Percentiles rank a stretch among this genome's conserved stretches.
Conservation (phyloP, 2,797 vertebrate species). For the Parauchenoglanis ngamensis region DNA sequence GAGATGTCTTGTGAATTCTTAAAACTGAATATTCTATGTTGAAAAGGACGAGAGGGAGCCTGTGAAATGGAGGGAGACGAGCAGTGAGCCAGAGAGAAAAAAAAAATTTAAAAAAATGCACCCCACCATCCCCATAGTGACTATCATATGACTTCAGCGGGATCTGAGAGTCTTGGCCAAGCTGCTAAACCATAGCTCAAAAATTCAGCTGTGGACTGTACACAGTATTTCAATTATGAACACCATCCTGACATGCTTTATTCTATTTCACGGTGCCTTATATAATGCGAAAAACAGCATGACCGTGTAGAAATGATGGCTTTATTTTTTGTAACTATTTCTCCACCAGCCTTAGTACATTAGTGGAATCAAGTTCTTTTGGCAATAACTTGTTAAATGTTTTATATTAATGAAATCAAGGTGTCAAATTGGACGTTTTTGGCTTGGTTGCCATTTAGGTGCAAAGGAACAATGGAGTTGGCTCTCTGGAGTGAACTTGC, state of each 20-base stretch:
- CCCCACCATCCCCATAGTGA: not conserved
- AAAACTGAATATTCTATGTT: conserved; percentile 3
- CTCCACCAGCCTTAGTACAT: not conserved
- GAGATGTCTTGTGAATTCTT: not conserved
- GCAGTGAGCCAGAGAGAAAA: not conserved
- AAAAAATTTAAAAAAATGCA: not conserved
- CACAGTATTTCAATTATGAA: not conserved
- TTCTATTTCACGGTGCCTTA: not conserved
- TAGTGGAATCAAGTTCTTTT: not conserved
- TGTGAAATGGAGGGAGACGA: not conserved
- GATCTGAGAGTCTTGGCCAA: not conserved
- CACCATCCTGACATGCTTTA: not conserved
- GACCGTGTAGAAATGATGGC: too few species aligned
- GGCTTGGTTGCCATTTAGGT: not conserved
- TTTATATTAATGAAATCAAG: not conserved
- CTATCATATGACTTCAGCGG: conserved; percentile 15
- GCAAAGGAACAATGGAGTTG: not conserved
- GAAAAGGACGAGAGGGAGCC: not conserved
- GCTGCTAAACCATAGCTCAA: not conserved
- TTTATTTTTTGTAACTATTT: not conserved
- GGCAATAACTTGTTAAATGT: too few species aligned
- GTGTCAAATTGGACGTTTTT: not conserved
- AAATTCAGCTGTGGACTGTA: not conserved
- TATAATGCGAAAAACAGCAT: not conserved
- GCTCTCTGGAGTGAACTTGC: not conserved